phyloP scores from a whole-genome alignment of 1,140 invertebrate species.

The Muscidifurax raptorellus region DNA sequence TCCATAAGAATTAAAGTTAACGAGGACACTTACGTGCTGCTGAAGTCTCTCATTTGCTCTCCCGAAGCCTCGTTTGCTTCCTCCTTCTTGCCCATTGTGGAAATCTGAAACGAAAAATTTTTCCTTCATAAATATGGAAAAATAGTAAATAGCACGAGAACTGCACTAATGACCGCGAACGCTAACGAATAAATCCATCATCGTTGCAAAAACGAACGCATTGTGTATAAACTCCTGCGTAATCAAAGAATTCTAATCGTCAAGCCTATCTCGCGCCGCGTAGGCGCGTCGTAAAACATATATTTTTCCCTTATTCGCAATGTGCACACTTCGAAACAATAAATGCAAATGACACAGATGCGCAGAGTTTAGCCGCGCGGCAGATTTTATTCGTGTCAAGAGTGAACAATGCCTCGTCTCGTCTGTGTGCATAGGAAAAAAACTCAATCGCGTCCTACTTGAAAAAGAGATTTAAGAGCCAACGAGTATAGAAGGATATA shows the following conservation, averaged over 20 bases:
- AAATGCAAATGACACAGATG: too few relatives aligned
- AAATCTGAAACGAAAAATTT: slow-evolving; percentile 49
- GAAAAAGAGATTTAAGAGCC: not conserved
- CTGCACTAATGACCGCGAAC: too few relatives aligned
- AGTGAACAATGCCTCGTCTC: too few relatives aligned
- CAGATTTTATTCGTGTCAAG: too few relatives aligned
- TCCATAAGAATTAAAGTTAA: not conserved
- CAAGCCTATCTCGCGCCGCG: not conserved
- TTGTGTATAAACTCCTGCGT: not conserved
- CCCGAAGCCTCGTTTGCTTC: slow-evolving; percentile 52
- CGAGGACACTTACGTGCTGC: slow-evolving; percentile 64
- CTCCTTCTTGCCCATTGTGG: slow-evolving; percentile 61
- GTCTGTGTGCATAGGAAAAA: not conserved
- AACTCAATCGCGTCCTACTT: not conserved
- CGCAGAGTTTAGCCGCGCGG: too few relatives aligned
- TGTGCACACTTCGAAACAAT: too few relatives aligned
- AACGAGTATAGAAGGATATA: not conserved
- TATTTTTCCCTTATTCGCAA: not conserved
- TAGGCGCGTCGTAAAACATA: not conserved
- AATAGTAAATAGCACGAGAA: too few relatives aligned
- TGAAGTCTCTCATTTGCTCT: slow-evolving; percentile 68
- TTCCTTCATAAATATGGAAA: not conserved
- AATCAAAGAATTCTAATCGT: not conserved
- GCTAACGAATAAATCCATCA: not conserved
- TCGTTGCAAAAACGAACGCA: not conserved